Base-by-base conservation (phyloP, 2,888 invertebrate genomes). In the Andrena hattorfiana region DNA sequence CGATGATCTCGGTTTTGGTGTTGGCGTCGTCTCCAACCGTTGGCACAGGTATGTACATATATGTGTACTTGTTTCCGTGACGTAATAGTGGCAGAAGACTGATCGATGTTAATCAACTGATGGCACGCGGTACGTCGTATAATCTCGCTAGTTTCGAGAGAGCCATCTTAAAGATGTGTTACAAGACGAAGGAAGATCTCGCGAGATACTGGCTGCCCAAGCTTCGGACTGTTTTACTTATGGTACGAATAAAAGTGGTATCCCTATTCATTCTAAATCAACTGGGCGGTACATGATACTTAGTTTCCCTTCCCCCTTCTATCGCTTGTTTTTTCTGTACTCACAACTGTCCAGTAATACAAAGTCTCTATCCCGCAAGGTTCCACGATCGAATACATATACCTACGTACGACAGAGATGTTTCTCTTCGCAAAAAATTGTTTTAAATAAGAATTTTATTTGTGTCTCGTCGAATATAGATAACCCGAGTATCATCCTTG, bases 141-240 rank as follows among this genome's bases (percentile, higher is more conserved):
- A 97, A 97, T 88, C 94, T 97, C 59, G 94, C 95, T 69, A 96
- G 95, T 84, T 97, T 97, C 91, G 95, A 95, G 88, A 91, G 92
- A 92, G 94, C 92, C 3, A 93, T 96, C 81, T 94, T 95, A 60
- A 94, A 94, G 77, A 96, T 97, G 90, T 95, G 98, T 56, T 96
- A 97, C 26, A 95, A 95, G 1, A 96, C 97, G 0, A 97, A 96
- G 85, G 95, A 95, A 49, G 95, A 96, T 71, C 95, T 99, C 7
- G 94, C 95, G 72, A 95, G 96, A 28, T 94, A 95, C 87, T 98
- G 97, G 96, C 95, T 96, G 86, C 95, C 96, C 4, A 95, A 95
- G 68, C 95, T 97, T 28, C 95, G 95, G 78, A 95, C 95, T 35
- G 95, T 97, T 64, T 96, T 97, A 89, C 91, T 96, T 56, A 95